Base-by-base conservation (phyloP, 2,113 vertebrate genomes). In the Zingel zingel region DNA sequence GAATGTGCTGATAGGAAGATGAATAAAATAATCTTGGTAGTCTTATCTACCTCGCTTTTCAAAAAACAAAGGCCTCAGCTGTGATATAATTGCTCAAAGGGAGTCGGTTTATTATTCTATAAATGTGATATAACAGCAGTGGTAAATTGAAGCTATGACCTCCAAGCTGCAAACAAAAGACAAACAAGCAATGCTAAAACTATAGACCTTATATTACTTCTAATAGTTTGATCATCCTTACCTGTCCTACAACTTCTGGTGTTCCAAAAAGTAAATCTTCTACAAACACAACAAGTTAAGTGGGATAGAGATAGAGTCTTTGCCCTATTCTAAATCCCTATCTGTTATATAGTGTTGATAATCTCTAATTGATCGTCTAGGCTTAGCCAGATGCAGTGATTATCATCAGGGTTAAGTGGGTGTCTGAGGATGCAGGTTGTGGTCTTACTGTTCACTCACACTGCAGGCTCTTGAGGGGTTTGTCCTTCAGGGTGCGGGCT, bases 401-500 rank as follows among this genome's bases (percentile, higher is more conserved):
- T 62, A 33, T 74, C 45, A 23, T 67, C 19, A 25, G 53, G 47
- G 25, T 81, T 27, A 23, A 19, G 23, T 51, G 43, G 27, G 48
- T 61, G 9, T 66, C 33, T 62, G 13, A n/a, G 33, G 21, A 54
- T 57, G 63, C 47, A 27, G 19, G 18, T 61, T 62, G 15, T 74
- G 51, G 30, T 77, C 12, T 39, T 56, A 47, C 16, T 15, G 76
- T 80, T 73, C 67, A 93, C 94, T 94, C 86, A 96, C 95, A 96
- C 62, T 95, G 92, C 77, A 90, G 56, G 54, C 79, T 93, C 82
- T 94, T 95, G 8, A 88, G 80, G 25, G 92, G 93, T 88, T 94
- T 96, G 86, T 95, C 93, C 89, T 95, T 95, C 69, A 95, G 83
- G 18, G 87, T 94, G 13, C 93, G 93, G 54, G 91, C 93, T 4